Evolutionary conservation across 2,113 vertebrate genomes (phyloP).

Genomic region (Ophthalmolycus amberensis): DNA sequence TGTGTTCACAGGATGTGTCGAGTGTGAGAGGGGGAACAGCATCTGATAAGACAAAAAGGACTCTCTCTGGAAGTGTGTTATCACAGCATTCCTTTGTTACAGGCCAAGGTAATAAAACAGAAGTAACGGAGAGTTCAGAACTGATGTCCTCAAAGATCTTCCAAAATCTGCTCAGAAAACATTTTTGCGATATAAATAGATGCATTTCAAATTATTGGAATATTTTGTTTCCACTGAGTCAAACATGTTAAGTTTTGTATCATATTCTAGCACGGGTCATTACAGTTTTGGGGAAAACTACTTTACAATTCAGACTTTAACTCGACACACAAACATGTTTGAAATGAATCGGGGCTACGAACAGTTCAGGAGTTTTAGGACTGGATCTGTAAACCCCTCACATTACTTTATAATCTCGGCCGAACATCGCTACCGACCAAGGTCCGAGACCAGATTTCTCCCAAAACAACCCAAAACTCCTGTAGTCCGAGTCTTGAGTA

Average conservation of each 20-base stretch:
- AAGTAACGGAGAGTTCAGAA: not conserved
- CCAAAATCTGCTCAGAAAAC: not conserved
- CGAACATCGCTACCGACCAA: too few species aligned
- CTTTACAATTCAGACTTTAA: not conserved
- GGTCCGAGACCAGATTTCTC: too few species aligned
- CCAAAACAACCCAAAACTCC: too few species aligned
- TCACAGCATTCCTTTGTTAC: conserved; percentile 39
- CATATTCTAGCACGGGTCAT: not conserved
- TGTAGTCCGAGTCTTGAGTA: not conserved
- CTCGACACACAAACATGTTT: too few species aligned
- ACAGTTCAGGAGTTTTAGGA: too few species aligned
- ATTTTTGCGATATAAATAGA: not conserved
- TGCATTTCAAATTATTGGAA: not conserved
- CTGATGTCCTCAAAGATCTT: not conserved
- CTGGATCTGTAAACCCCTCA: too few species aligned
- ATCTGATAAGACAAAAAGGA: conserved; percentile 26
- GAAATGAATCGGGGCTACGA: too few species aligned
- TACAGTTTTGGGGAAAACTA: not conserved
- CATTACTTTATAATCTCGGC: too few species aligned
- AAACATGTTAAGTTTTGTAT: not conserved
- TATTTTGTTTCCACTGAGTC: not conserved
- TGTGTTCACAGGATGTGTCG: not conserved
- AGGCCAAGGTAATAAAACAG: conserved; percentile 17
- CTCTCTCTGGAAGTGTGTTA: not conserved
- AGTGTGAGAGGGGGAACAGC: not conserved